Conservation (phyloP, 2,888 invertebrate species). For the Pandemis corylana region DNA sequence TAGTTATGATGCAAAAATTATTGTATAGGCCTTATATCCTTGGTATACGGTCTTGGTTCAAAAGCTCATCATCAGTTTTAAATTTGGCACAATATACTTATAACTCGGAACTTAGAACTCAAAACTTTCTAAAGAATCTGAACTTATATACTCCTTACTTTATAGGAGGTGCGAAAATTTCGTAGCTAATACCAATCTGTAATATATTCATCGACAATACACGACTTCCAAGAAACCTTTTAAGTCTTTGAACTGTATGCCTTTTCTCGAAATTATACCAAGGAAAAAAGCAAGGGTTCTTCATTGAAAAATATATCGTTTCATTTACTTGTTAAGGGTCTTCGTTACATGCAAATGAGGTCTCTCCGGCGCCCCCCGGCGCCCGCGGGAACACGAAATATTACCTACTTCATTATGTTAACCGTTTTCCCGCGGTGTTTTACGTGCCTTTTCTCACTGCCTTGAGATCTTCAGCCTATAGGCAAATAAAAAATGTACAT, state of each 20-base stretch:
- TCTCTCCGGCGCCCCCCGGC: constrained; percentile 9
- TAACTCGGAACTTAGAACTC: too few relatives aligned
- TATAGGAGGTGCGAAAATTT: neutral
- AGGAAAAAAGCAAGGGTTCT: constrained; percentile 3
- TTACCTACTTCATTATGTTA: constrained; percentile 29
- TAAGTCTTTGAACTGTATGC: neutral
- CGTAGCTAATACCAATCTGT: neutral
- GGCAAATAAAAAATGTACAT: neutral
- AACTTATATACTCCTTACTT: too few relatives aligned
- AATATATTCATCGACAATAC: neutral
- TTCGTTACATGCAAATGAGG: constrained; percentile 32
- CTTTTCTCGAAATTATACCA: neutral
- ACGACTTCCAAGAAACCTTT: neutral
- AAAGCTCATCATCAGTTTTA: too few relatives aligned
- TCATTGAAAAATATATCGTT: constrained; percentile 36
- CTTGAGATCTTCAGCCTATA: neutral
- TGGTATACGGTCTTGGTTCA: too few relatives aligned
- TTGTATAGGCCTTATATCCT: too few relatives aligned
- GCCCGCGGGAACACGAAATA: constrained; percentile 23
- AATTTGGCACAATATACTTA: too few relatives aligned
- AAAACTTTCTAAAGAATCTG: too few relatives aligned
- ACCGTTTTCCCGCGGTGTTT: constrained; percentile 7
- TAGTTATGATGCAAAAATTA: too few relatives aligned
- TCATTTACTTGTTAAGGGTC: constrained; percentile 29
- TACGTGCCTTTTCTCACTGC: constrained; percentile 3